These are phyloP conservation scores for Antechinus flavipes DNA, from an alignment of 2,113 vertebrate species.

Conservation along the genomic window DNA sequence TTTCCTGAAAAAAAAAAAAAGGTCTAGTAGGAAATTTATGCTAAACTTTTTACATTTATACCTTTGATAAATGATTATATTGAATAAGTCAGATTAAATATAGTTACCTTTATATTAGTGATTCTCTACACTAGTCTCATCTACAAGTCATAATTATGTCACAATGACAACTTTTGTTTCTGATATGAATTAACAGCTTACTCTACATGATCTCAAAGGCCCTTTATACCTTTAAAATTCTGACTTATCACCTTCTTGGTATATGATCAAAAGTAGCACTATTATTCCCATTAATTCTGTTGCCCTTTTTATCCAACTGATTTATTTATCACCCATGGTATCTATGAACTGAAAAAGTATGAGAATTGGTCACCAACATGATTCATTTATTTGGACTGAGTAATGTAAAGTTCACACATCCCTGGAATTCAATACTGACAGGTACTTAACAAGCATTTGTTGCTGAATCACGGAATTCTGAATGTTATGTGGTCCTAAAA, in stretches of 20 bases:
- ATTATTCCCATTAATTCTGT: slow-evolving; percentile 37
- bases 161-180: slow-evolving; percentile 32
- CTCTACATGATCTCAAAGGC: slow-evolving; percentile 33
- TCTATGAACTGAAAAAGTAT: slow-evolving; percentile 31
- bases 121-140: neutral
- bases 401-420: slow-evolving; percentile 24
- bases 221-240: slow-evolving; percentile 44
- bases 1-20: neutral
- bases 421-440: neutral
- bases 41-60: neutral
- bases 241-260: slow-evolving; percentile 30
- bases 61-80: neutral
- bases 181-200: slow-evolving; percentile 42
- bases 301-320: slow-evolving; percentile 11
- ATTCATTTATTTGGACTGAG: neutral
- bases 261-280: neutral
- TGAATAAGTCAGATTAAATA: neutral
- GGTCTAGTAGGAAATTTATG: slow-evolving; percentile 14
- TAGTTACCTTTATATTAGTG: neutral
- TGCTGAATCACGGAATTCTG: neutral
- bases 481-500: slow-evolving; percentile 28
- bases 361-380: neutral
- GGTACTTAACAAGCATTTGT: neutral
- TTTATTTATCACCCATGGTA: slow-evolving; percentile 38
- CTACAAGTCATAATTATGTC: neutral